Conservation (phyloP, 2,113 vertebrate species). For the Haemorhous mexicanus region DNA sequence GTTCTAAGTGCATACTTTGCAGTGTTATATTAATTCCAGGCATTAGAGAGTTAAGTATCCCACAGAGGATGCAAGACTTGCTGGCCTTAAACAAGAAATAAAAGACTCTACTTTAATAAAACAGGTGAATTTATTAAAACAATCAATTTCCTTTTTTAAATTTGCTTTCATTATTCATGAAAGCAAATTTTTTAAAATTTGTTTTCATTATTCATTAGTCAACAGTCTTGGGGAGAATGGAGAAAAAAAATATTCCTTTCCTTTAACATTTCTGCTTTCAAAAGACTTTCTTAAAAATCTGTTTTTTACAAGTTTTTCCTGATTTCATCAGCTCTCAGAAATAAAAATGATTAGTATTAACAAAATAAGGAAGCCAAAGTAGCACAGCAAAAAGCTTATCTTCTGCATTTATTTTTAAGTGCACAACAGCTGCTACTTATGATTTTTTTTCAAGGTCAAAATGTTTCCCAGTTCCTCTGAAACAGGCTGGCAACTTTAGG, state of each 20-base stretch:
- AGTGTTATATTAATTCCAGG: background rate
- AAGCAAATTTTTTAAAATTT: background rate
- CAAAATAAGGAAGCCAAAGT: background rate
- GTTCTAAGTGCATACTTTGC: background rate
- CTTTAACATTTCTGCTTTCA: background rate
- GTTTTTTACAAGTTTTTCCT: background rate
- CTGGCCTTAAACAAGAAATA: background rate
- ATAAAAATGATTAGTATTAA: background rate
- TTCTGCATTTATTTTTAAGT: background rate
- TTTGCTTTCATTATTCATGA: background rate
- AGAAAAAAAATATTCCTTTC: background rate
- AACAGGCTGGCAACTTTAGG: background rate
- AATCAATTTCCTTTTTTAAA: fast-evolving
- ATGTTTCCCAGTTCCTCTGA: background rate
- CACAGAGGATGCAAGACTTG: background rate
- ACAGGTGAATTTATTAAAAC: background rate
- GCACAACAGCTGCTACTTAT: background rate
- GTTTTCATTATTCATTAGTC: background rate
- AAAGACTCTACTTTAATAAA: background rate
- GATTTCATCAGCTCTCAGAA: background rate
- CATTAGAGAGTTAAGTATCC: constrained; percentile 13
- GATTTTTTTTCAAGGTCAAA: background rate
- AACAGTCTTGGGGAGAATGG: fast-evolving
- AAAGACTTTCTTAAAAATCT: background rate
- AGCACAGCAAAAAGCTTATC: background rate